Evolutionary conservation across 2,113 vertebrate genomes (phyloP), one percentile per base, ranked within the genome.

Genomic region (Scopus umbretta): DNA sequence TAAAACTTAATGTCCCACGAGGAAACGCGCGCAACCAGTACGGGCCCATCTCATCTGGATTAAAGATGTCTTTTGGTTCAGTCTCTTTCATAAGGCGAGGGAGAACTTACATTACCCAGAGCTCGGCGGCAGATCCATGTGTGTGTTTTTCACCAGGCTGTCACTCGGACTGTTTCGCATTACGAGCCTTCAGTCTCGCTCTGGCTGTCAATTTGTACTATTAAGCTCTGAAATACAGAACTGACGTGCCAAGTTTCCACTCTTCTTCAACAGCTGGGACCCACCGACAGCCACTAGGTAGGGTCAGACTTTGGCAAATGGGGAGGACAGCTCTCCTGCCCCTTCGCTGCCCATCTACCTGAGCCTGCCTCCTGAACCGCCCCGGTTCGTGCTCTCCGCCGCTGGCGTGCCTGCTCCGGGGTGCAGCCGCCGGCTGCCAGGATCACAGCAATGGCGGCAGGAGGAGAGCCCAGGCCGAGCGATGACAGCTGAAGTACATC

Each of bases 41-140:
- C 1, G 0, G 87, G 63, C 87, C 78, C 84, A 79, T 59, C 88
- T 97, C 95, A 94, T 97, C 95, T 97, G 97, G 94, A 92, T 86
- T 93, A 95, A 97, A 97, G 95, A 96, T 97, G 96, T 96, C 91
- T 92, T 63, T 83, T 62, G 66, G 38, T 90, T 96, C 85, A 61
- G 49, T 29, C 72, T 80, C 73, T 90, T 97, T 95, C 93, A 71
- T 92, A 92, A 95, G 83, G 94, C 80, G 3, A 86, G 61, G 90
- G 74, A 97, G 95, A 95, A 89, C 92, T 89, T 80, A 93, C 80
- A 88, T 81, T 97, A 92, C 96, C 95, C 97, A 97, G 96, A 97
- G 80, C 85, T 76, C 30, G 0, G 94, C 53, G 0, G 94, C 94
- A 91, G 88, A 90, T 21, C 78, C 90, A 16, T 83, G 90, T 88